Percentiles rank a stretch among this genome's conserved stretches.
Conservation (phyloP, 2,113 vertebrate species). For the Corapipo altera region DNA sequence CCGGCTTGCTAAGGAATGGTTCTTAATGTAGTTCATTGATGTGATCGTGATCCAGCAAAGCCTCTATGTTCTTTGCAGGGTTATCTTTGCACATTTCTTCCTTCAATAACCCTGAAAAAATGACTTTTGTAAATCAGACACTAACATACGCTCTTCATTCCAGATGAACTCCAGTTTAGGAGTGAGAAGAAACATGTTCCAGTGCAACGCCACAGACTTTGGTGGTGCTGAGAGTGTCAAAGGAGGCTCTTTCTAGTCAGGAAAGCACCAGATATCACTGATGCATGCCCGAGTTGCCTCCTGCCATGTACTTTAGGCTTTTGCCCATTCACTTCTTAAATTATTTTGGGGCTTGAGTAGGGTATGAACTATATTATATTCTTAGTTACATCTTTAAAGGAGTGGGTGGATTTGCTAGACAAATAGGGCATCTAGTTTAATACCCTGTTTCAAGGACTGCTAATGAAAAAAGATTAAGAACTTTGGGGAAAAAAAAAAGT, state of each 20-base stretch:
- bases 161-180: accelerated
- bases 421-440: background rate
- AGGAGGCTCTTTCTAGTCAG: background rate
- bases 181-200: background rate
- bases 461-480: background rate
- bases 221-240: background rate
- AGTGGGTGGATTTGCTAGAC: background rate
- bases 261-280: background rate
- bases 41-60: background rate
- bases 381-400: background rate
- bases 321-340: background rate
- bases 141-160: background rate
- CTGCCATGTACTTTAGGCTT: accelerated
- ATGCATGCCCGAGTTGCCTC: accelerated
- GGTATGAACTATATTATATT: background rate
- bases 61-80: accelerated
- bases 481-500: background rate
- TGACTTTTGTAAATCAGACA: background rate
- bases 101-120: background rate
- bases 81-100: background rate
- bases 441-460: background rate
- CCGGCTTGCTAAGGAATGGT: background rate
- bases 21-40: background rate
- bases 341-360: background rate
- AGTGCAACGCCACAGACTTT: background rate